Base-by-base conservation (phyloP, 2,113 vertebrate genomes). In the Corythornis madagascariensis region DNA sequence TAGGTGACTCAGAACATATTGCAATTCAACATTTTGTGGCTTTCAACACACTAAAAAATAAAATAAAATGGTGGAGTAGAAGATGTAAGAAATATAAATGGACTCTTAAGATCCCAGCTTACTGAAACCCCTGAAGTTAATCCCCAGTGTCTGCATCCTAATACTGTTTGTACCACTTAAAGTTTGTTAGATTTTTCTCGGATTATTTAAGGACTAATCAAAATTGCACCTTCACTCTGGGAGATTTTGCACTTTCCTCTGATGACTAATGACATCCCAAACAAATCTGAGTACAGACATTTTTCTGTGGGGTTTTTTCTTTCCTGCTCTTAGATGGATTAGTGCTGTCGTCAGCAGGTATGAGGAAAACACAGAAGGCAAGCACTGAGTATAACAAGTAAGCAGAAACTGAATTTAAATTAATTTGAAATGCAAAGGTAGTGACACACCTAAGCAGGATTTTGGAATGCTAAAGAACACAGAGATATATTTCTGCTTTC, bases 171-270 rank as follows among this genome's bases (percentile, higher is more conserved):
- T 31, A 56, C 19, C 52, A 90, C 60, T 95, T 85, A 16, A 61
- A 76, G 1, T 73, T 59, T 80, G 25, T 47, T 83, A 83, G 42
- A 13, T 38, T 83, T 70, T 83, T 72, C 48, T 83, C 57, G 90
- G 80, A 91, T 93, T 93, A 94, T 92, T 94, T 93, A 91, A 93
- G 88, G 53, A 83, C 64, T 94, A 90, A 90, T 95, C 75, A 95
- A 91, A 90, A 94, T 81, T 91, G 26, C 53, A n/a, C 40, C n/a
- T 74, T 80, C 80, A 29, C 52, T 93, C 86, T 76, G 55, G 59
- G 71, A 90, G 56, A 91, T 76, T 73, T 85, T 89, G 22, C 33
- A 66, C 40, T 91, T 94, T 89, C 56, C 52, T 88, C 52, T 95
- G 83, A 88, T 93, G 86, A 92, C 88, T 95, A 90, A 94, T 88